Conservation (phyloP, 2,113 vertebrate species). For the Apteryx mantelli region DNA sequence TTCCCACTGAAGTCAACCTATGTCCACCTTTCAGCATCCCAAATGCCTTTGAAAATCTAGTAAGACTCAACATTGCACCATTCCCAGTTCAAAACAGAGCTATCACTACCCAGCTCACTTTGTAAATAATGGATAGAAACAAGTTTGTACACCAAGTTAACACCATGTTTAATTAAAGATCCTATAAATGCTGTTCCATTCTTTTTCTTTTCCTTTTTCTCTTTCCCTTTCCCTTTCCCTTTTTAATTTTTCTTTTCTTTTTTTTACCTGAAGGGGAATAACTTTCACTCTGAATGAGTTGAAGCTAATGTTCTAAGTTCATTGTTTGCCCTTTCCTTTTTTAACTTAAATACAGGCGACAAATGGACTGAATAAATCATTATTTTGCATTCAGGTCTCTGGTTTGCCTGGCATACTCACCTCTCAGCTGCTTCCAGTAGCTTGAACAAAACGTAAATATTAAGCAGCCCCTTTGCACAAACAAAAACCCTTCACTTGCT, state of each 20-base stretch:
- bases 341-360: neutral
- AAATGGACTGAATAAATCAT: neutral
- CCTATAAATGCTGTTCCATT: neutral
- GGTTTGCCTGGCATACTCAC: neutral
- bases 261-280: neutral
- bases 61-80: neutral
- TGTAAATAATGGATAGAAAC: neutral
- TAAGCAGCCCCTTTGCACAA: neutral
- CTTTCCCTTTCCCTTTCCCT: no score
- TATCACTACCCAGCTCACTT: neutral
- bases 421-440: neutral
- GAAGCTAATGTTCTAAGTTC: neutral
- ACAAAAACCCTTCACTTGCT: neutral
- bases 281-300: neutral
- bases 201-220: neutral
- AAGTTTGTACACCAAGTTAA: neutral
- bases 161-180: neutral
- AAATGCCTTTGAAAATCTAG: neutral
- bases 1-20: neutral
- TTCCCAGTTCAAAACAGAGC: neutral
- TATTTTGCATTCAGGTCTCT: constrained; percentile 2
- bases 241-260: neutral
- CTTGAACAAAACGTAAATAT: constrained; percentile 22
- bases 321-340: neutral
- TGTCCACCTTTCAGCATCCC: neutral